Evolutionary conservation across 2,888 invertebrate species (phyloP), one percentile per base, ranked within the genome.

Genomic region (Lasiommata megera): DNA sequence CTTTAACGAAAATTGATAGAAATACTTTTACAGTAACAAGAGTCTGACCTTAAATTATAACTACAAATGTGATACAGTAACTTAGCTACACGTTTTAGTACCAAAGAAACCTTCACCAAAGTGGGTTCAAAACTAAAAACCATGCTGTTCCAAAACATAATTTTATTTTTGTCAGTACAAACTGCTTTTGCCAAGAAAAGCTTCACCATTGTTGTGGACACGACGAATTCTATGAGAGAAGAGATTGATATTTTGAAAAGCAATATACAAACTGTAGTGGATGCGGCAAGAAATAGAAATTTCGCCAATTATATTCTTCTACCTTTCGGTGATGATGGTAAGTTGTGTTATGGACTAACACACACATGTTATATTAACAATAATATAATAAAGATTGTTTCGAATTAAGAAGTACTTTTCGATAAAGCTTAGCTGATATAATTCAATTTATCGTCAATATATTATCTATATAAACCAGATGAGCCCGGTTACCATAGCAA

Each of bases 181-280:
- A 16, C 9, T 40, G 54, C 7, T 1, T n/a, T 34, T 7, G 28
- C 63, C 41, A 60, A 74, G 0, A 73, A 64, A 63, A 80, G 80
- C 71, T 77, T 85, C 1, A 80, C 80, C 0, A 40, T 86, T 1
- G 77, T 86, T 0, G 7, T 82, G 0, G 86, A 86, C 29, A 82
- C 80, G 0, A 80, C 85, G 0, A 46, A 12, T 0, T 84, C 84
- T 0, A 84, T 84, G 84, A 34, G 46, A 16, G 70, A 73, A 0
- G 84, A 84, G 44, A 57, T 82, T 0, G 66, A 74, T 5, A n/a
- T 70, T 0, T 69, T 84, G 0, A 79, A 75, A 63, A 58, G 63
- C 0, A 76, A 76, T 54, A 60, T 84, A 1, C 60, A 67, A 0
- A 34, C 64, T 0, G 62, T 74, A 0, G 12, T 64, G 6, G 50